phyloP scores from a whole-genome alignment of 64 coral and sea anemone species.

The Hydrozoanthus tunicans region DNA sequence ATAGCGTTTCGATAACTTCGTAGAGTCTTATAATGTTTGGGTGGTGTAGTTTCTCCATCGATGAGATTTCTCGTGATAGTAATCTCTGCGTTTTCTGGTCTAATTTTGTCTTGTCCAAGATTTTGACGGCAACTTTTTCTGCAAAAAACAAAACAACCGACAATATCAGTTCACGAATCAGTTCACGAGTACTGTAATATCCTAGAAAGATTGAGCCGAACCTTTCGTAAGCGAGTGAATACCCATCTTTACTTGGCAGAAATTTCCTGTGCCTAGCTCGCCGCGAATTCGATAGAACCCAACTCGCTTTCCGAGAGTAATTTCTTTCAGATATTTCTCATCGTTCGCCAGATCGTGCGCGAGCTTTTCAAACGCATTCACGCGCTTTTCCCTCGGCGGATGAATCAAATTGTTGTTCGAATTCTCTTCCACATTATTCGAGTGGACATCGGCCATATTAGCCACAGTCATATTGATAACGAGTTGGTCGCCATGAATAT shows the following conservation, averaged over 20 bases:
- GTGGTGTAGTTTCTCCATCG: constrained; percentile 98
- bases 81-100: constrained; percentile 96
- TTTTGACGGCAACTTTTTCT: constrained; percentile 99
- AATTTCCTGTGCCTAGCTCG: constrained; percentile 94
- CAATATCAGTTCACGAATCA: not conserved
- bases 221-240: constrained; percentile 95
- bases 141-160: constrained; percentile 52
- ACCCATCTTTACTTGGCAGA: constrained; percentile 99
- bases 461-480: constrained; percentile 82
- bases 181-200: not conserved
- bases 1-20: constrained; percentile 96
- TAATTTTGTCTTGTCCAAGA: constrained; percentile 97
- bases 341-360: constrained; percentile 79
- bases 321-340: constrained; percentile 85
- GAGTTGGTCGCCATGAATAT: constrained; percentile 41
- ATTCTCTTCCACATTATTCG: constrained; percentile 38
- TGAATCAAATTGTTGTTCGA: constrained; percentile 56
- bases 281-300: constrained; percentile 98
- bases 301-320: constrained; percentile 96
- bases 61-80: constrained; percentile 93
- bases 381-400: constrained; percentile 58
- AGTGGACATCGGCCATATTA: constrained; percentile 78
- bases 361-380: constrained; percentile 85
- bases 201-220: not conserved
- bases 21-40: constrained; percentile 97